A percentile compares a stretch with the other conserved stretches of the same genome.
phyloP scores from a whole-genome alignment of 2,797 vertebrate species.

The Gambelia wislizenii region DNA sequence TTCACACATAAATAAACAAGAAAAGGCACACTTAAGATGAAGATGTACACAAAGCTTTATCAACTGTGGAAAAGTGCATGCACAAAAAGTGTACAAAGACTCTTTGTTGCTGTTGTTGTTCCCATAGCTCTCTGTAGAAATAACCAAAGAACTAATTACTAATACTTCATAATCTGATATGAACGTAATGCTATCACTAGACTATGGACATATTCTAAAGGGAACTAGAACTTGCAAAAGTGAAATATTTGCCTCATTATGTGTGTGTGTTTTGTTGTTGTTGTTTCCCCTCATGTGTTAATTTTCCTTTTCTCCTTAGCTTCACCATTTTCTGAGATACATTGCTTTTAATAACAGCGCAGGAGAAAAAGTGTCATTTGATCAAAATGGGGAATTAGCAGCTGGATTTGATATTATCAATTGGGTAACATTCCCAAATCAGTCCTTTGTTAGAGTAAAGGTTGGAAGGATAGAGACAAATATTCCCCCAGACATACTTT shows the following conservation, averaged over 20 bases:
- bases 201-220: background rate
- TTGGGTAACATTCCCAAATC: background rate
- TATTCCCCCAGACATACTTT: background rate
- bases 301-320: background rate
- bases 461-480: background rate
- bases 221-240: background rate
- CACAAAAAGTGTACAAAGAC: too few relatives aligned
- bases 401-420: slow-evolving; percentile 3
- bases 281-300: background rate
- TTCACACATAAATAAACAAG: too few relatives aligned
- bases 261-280: background rate
- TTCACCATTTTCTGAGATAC: background rate
- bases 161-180: too few relatives aligned
- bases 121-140: too few relatives aligned
- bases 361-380: background rate
- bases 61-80: too few relatives aligned
- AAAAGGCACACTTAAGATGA: too few relatives aligned
- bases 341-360: background rate
- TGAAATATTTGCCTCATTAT: background rate
- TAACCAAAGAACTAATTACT: too few relatives aligned
- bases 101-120: too few relatives aligned
- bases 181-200: too few relatives aligned
- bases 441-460: background rate
- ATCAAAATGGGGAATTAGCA: background rate
- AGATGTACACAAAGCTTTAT: too few relatives aligned